Base-by-base conservation (phyloP, 2,113 vertebrate genomes). In the Erpornis zantholeuca region DNA sequence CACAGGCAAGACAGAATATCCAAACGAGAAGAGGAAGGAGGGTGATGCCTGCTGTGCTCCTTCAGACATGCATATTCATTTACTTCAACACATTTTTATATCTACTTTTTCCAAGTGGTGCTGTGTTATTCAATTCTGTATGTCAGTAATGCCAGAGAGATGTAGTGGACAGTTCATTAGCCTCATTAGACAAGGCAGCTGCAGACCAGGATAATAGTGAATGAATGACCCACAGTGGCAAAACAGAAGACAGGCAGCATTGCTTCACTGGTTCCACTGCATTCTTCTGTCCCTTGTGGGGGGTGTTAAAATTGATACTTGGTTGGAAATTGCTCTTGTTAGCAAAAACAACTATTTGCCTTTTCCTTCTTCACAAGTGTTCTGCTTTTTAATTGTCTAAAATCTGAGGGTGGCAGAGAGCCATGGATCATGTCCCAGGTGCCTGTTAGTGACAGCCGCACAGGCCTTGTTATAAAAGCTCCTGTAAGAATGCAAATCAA, bases 401-500 rank as follows among this genome's bases (percentile, higher is more conserved):
- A 91, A 79, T 82, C 59, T 64, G 65, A 61, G 63, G 18, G 59
- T 71, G 52, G 56, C 66, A 92, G 35, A 82, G 85, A 84, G 79
- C 71, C 63, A 50, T 57, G 33, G 64, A 71, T 49, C 35, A 17
- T 0, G 2, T 93, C 91, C 68, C 57, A 88, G 64, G 68, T 93
- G 78, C 56, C 64, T 83, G 83, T 38, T 82, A 52, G 40, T 66
- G 75, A 84, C 78, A 82, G 61, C 83, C 53, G 33, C 64, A 38
- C 50, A 63, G 71, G 28, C 68, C 64, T 86, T 14, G 22, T 91
- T 87, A 64, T 79, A 91, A 82, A 82, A 91, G 93, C 33, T 93
- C 71, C 57, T 7, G 13, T 94, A 91, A 91, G 78, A 95, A 88
- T 70, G 84, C 35, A 91, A 92, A 94, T 95, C 54, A 70, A 69